A percentile compares a stretch with the other conserved stretches of the same genome.
Evolutionary conservation across 2,797 vertebrate genomes (phyloP).

Genomic region (Amazona ochrocephala): DNA sequence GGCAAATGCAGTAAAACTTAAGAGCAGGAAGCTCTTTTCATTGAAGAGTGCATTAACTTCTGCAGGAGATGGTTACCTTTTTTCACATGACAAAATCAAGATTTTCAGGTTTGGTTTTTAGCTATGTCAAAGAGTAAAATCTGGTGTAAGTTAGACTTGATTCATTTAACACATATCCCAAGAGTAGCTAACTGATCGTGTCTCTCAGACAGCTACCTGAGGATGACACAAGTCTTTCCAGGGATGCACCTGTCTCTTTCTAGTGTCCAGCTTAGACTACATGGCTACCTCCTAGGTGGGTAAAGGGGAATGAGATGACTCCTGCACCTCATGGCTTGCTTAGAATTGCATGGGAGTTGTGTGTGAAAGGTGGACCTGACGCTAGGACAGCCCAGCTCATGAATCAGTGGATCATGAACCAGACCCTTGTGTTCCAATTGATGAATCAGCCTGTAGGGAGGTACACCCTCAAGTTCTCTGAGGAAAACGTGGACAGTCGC

Average conservation of each 20-base stretch:
- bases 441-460: not conserved
- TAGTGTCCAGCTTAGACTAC: not conserved
- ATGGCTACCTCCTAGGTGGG: not conserved
- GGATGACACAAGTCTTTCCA: not conserved
- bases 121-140: not conserved
- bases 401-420: fast-evolving
- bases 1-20: not conserved
- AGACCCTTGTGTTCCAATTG: not conserved
- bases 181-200: fast-evolving
- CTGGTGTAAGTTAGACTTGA: not conserved
- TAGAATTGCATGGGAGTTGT: not conserved
- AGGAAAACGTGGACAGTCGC: fast-evolving
- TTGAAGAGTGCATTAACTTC: not conserved
- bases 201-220: not conserved
- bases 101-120: not conserved
- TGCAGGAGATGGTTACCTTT: not conserved
- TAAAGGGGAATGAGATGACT: not conserved
- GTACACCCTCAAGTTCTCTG: fast-evolving
- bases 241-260: not conserved
- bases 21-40: not conserved
- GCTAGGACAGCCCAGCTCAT: not conserved
- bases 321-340: not conserved
- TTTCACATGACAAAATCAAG: not conserved
- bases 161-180: not conserved
- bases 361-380: not conserved